A percentile compares a stretch with the other conserved stretches of the same genome.
phyloP scores from a whole-genome alignment of 2,888 invertebrate species.

The Zaprionus bogoriensis region DNA sequence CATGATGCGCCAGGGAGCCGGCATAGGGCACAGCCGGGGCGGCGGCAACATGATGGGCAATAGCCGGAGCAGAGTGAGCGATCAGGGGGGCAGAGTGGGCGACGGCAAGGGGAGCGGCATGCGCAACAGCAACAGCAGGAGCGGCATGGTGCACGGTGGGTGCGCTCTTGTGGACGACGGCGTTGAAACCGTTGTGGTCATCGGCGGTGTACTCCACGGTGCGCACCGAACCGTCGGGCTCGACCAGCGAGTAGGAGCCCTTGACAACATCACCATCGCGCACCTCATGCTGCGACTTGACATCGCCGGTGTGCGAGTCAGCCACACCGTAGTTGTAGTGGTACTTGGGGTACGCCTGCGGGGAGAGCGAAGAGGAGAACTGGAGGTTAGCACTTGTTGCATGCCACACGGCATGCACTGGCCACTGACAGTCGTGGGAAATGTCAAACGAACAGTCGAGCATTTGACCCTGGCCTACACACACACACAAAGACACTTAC shows the following conservation, averaged over 20 bases:
- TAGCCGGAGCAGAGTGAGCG: conserved; percentile 59
- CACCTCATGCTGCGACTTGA: conserved; percentile 83
- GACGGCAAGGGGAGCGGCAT: conserved; percentile 59
- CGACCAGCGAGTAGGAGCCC: conserved; percentile 83
- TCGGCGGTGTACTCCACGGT: conserved; percentile 83
- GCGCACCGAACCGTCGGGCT: conserved; percentile 83
- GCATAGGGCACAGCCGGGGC: conserved; percentile 77
- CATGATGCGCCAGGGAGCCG: conserved; percentile 77
- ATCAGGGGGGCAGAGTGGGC: conserved; percentile 58
- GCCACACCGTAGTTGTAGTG: conserved; percentile 83
- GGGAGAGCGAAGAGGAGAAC: neutral
- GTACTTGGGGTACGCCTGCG: conserved; percentile 82
- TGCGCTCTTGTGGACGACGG: conserved; percentile 82
- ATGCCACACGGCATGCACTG: conserved; percentile 49
- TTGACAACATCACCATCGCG: conserved; percentile 83
- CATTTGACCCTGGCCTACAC: conserved; percentile 30
- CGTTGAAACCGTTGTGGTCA: conserved; percentile 83
- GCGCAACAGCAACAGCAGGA: conserved; percentile 57
- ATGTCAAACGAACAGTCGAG: neutral
- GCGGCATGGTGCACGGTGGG: conserved; percentile 81
- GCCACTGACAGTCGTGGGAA: conserved; percentile 37
- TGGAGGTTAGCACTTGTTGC: conserved; percentile 20
- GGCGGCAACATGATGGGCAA: conserved; percentile 78
- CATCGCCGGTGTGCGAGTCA: conserved; percentile 82
- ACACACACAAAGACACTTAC: conserved; percentile 73